phyloP scores from a whole-genome alignment of 2,888 invertebrate genomes.

The Lasius fuliginosus region DNA sequence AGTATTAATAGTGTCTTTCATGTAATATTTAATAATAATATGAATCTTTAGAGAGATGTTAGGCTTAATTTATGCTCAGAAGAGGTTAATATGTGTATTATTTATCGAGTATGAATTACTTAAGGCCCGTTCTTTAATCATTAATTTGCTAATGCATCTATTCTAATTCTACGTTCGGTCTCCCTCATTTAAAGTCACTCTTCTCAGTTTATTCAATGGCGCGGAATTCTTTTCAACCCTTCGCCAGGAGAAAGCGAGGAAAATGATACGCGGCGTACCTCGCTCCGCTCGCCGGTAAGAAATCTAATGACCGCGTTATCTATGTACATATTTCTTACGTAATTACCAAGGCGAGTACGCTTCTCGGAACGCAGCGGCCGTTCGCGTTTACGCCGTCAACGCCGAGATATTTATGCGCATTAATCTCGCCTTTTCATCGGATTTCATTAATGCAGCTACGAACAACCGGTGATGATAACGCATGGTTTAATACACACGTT shows the following conservation, averaged over 20 bases:
- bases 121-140: neutral
- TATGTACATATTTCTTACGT: conserved; percentile 77
- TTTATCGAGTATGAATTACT: neutral
- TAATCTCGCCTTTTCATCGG: conserved; percentile 76
- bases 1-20: neutral
- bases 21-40: neutral
- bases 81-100: neutral
- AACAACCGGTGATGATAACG: conserved; percentile 65
- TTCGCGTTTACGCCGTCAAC: conserved; percentile 67
- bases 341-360: conserved; percentile 72
- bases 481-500: conserved; percentile 59
- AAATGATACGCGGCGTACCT: conserved; percentile 57
- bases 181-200: conserved; percentile 13
- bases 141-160: neutral
- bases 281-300: conserved; percentile 46
- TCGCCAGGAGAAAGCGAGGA: conserved; percentile 55
- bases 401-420: conserved; percentile 74
- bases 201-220: conserved; percentile 65
- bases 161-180: neutral
- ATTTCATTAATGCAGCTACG: conserved; percentile 73
- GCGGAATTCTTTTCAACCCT: conserved; percentile 53
- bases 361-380: conserved; percentile 67
- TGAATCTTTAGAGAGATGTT: neutral
- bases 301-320: conserved; percentile 76
- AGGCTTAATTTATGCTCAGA: neutral